These are phyloP conservation scores for Agrotis exclamationis DNA, from an alignment of 2,888 invertebrate species.

Conservation along the genomic window DNA sequence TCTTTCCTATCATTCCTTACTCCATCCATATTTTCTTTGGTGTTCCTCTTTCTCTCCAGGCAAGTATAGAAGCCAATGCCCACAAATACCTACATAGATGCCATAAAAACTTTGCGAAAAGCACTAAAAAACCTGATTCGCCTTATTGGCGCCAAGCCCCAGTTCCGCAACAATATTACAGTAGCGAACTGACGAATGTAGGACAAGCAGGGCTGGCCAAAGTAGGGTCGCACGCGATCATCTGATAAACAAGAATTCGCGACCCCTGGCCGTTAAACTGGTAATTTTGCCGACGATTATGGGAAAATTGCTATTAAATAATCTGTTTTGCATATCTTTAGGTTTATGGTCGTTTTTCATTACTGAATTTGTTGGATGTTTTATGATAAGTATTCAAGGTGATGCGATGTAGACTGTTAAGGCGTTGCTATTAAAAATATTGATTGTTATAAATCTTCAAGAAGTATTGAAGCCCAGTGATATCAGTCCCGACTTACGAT, in stretches of 20 bases:
- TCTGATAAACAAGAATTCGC: constrained; percentile 56
- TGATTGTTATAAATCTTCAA: neutral
- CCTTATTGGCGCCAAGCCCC: constrained; percentile 43
- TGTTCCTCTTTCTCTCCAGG: too few species aligned
- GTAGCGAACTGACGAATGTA: constrained; percentile 48
- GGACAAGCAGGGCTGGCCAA: constrained; percentile 52
- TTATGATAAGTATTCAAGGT: constrained; percentile 31
- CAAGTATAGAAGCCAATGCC: neutral
- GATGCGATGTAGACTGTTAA: neutral
- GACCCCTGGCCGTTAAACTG: constrained; percentile 43
- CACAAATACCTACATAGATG: neutral
- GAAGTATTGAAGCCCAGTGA: too few species aligned
- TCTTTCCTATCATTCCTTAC: too few species aligned
- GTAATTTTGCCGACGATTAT: constrained; percentile 47
- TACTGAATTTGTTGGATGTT: constrained; percentile 21
- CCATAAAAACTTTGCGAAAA: neutral
- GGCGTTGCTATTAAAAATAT: neutral
- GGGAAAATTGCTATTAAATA: constrained; percentile 46
- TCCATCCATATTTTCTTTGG: too few species aligned
- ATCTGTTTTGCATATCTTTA: constrained; percentile 54
- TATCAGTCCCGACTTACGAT: too few species aligned
- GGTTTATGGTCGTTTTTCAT: constrained; percentile 44
- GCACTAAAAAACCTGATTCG: constrained; percentile 7
- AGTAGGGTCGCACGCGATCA: constrained; percentile 55
- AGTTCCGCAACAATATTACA: constrained; percentile 38